Base-by-base conservation (phyloP, 2,113 vertebrate species). In the Trochalopteron elliotii region DNA sequence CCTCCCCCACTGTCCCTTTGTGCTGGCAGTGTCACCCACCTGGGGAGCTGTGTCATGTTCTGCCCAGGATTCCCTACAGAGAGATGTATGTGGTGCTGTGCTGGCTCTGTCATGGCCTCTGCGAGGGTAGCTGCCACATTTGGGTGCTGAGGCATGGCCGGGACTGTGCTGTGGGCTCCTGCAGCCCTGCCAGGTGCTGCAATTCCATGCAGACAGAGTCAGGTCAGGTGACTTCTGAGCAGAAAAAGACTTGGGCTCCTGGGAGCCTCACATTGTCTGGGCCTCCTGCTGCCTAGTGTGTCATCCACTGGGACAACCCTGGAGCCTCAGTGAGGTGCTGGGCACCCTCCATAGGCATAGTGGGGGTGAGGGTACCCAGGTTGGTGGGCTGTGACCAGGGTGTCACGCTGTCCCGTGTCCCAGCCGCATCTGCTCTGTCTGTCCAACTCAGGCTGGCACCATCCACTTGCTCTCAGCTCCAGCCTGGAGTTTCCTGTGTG, bases 81-180 rank as follows among this genome's bases (percentile, higher is more conserved):
- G 22, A 15, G 5, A 31, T 3, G 2, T 0, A 0, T 0, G 5
- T 45, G 8, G 45, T 30, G 39, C 59, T 27, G 4, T 0, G 1
- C 42, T 9, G 11, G 28, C 55, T n/a, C 60, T 78, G 55, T 55
- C 9, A 7, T 9, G 0, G 31, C 1, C 5, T 4, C 52, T 75
- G 78, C 0, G 0, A 52, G 27, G 3, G 12, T 9, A 42, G 49
- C 80, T 39, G 24, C n/a, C 67, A 53, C 16, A 2, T n/a, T 52
- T 67, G n/a, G n/a, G 55, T 55, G 57, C 61, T 0, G 0, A 50
- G 53, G 9, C 21, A 18, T 1, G 16, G 37, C 45, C 0, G 0
- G 61, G 53, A 50, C 13, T 17, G 7, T 40, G 55, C 3, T 42
- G 30, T 3, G 14, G 37, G 77, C 59, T 65, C 55, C 45, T 0